Evolutionary conservation across 2,113 vertebrate species (phyloP), one percentile per base, ranked within the genome.

Genomic region (Pampusana beccarii): DNA sequence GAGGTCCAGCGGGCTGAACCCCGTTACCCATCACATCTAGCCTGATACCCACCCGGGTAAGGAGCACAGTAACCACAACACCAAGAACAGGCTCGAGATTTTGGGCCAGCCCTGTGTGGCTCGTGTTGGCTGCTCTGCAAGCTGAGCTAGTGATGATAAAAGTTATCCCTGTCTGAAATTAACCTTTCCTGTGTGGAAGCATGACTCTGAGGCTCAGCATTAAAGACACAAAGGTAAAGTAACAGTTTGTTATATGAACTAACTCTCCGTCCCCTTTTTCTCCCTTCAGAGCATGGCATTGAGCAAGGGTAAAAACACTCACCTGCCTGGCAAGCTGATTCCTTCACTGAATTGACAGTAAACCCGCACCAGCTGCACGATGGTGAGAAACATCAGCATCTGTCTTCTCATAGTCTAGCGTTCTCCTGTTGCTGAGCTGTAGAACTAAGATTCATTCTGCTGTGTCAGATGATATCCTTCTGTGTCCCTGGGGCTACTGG

Each of bases 91-190:
- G 28, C 12, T 1, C 2, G 44, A 5, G 4, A 2, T 26, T 7
- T 12, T 36, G 28, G 33, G 33, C 0, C 10, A 34, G 8, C 15
- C 16, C 46, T 21, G 21, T 3, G 0, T 2, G 14, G 29, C 6
- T 10, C 9, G 82, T 46, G 60, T 40, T 11, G 29, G 23, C 29
- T 34, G 75, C 50, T 11, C 16, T 18, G 17, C 19, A 44, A 92
- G 77, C 88, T 96, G 97, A 98, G 97, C 97, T 29, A 11, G 90
- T 96, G 97, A 96, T 97, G 97, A 97, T 80, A 48, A n/a, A 82
- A 77, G 97, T 98, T 98, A 98, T 97, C 97, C 97, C 97, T 97
- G 97, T 95, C 98, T 93, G 98, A 98, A 92, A 26, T 16, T 3
- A 14, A 12, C 26, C 28, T 73, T 83, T 78, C 6, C 5, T 8